Evolutionary conservation across 2,113 vertebrate genomes (phyloP).

Genomic region (Melanostigma gelatinosum): DNA sequence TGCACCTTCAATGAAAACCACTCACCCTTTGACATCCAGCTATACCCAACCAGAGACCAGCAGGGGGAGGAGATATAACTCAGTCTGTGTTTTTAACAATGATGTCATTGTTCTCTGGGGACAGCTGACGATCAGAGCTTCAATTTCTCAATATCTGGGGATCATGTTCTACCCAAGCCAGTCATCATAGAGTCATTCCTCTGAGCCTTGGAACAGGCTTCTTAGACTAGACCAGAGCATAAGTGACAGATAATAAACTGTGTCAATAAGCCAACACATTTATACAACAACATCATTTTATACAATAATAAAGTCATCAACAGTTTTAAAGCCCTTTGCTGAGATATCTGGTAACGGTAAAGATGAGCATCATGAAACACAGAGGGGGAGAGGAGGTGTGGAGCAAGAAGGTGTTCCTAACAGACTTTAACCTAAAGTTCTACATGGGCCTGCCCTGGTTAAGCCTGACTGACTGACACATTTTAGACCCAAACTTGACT

Average conservation of each 20-base stretch:
- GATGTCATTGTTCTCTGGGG: background rate
- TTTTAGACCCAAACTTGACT: too few species aligned
- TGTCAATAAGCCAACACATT: background rate
- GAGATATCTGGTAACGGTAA: background rate
- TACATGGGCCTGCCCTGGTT: too few species aligned
- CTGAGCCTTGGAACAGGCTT: background rate
- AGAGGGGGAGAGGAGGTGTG: background rate
- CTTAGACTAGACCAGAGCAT: background rate
- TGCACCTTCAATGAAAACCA: background rate
- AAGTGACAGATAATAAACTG: slow-evolving; percentile 5
- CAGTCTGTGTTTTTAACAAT: background rate
- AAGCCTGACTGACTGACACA: too few species aligned
- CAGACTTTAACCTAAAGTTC: too few species aligned
- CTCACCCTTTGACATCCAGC: background rate
- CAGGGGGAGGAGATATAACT: too few species aligned
- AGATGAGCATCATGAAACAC: background rate
- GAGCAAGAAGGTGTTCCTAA: too few species aligned
- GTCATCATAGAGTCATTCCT: background rate
- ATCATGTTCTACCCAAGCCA: background rate
- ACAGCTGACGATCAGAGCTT: background rate
- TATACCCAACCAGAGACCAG: background rate
- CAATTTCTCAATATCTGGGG: background rate
- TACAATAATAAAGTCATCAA: background rate
- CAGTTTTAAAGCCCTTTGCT: background rate
- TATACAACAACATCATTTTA: background rate